These are phyloP conservation scores for Peribatodes rhomboidaria DNA, from an alignment of 2,888 invertebrate species.

Conservation along the genomic window DNA sequence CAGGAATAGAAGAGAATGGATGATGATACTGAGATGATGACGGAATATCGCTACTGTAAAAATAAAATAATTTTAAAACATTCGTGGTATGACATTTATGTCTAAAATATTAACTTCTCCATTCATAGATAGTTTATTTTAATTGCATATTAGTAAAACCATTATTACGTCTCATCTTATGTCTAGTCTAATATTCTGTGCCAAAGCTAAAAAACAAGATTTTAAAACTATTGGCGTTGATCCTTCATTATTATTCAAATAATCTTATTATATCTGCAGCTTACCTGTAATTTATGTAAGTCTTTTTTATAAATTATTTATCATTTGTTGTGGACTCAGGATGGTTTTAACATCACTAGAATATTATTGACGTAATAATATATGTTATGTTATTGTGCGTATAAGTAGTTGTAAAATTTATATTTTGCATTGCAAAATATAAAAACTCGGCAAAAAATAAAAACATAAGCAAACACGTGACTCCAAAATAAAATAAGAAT, in stretches of 20 bases:
- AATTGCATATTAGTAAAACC: no score
- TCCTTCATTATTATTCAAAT: not conserved
- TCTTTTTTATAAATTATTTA: not conserved
- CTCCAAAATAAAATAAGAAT: not conserved
- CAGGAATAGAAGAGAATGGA: no score
- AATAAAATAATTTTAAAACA: no score
- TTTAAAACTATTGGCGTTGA: not conserved
- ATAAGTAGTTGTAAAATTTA: not conserved
- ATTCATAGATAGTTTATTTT: no score
- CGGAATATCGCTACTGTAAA: no score
- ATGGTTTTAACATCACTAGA: not conserved
- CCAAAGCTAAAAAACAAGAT: not conserved
- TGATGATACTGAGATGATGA: no score
- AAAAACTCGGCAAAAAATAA: not conserved
- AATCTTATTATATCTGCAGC: not conserved
- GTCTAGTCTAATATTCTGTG: no score
- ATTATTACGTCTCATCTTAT: no score
- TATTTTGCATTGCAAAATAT: not conserved
- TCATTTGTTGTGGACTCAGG: not conserved
- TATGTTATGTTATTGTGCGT: not conserved
- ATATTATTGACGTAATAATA: not conserved
- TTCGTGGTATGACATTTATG: no score
- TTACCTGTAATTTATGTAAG: not conserved
- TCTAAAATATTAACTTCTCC: no score
- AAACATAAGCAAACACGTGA: no score